Conservation (phyloP, 2,888 invertebrate genomes). For the Meiosimyza platycephala region DNA sequence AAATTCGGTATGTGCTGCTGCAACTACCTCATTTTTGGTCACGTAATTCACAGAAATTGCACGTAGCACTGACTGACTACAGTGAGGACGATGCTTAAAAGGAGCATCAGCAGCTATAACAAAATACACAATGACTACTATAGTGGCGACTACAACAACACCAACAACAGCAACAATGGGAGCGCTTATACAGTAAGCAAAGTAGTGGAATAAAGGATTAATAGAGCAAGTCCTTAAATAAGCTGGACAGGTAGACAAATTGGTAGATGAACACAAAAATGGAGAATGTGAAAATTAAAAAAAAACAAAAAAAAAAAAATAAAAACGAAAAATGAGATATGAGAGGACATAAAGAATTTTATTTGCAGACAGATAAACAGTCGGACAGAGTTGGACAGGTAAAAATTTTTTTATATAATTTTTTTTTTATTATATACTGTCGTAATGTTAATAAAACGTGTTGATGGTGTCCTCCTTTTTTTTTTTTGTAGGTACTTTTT, state of each 20-base stretch:
- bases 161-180: not conserved
- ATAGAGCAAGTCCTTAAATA: conserved; percentile 1
- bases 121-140: too few species aligned
- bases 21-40: not conserved
- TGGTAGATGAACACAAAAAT: not conserved
- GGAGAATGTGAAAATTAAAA: too few species aligned
- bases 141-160: not conserved
- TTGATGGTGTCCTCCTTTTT: not conserved
- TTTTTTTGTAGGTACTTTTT: conserved; percentile 1
- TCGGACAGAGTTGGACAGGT: too few species aligned
- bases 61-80: not conserved
- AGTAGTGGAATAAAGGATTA: conserved; percentile 4
- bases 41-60: conserved; percentile 7
- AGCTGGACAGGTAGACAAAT: conserved; percentile 2
- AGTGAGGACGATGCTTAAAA: too few species aligned
- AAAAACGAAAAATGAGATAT: too few species aligned
- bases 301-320: too few species aligned
- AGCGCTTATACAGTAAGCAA: not conserved
- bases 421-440: too few species aligned
- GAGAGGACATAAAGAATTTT: too few species aligned
- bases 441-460: not conserved
- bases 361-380: too few species aligned
- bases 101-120: too few species aligned
- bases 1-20: too few species aligned
- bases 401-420: too few species aligned